Evolutionary conservation across 2,888 invertebrate species (phyloP), one percentile per base, ranked within the genome.

Genomic region (Fissipunctia ypsillon): DNA sequence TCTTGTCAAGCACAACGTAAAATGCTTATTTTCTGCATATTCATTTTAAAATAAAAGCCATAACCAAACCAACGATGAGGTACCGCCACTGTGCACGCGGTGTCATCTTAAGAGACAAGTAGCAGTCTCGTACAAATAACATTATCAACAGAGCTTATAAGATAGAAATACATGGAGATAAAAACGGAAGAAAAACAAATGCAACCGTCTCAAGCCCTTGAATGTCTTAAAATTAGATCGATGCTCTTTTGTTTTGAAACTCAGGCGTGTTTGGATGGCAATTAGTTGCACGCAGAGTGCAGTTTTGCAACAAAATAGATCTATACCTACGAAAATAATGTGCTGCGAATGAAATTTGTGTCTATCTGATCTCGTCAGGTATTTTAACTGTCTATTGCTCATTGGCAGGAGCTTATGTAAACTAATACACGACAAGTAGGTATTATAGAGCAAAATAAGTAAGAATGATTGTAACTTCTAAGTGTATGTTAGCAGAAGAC

Each of bases 81-180:
- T n/a, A n/a, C n/a, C n/a, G n/a, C n/a, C n/a, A n/a, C n/a, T n/a
- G n/a, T n/a, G n/a, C n/a, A n/a, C n/a, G n/a, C n/a, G n/a, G n/a
- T n/a, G n/a, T n/a, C n/a, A n/a, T n/a, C n/a, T n/a, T n/a, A 41
- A 1, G 25, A 69, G n/a, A 50, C 52, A 35, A 63, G 82, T 68
- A 82, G 82, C 76, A 38, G 64, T 22, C 54, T 73, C 45, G 65
- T 76, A 50, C 56, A 81, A 82, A 80, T 73, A 84, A 48, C 22
- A 50, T 52, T 76, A 82, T 82, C 80, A 52, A 52, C 22, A 6
- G 0, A 35, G 64, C 69, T 70, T 63, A 67, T 31, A 52, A 45
- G 54, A 78, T 65, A 52, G n/a, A 76, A 63, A 81, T 63, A 78
- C 43, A 57, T 70, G 16, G 10, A 59, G 57, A 76, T 71, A 80